Evolutionary conservation across 2,113 vertebrate genomes (phyloP), one percentile per base, ranked within the genome.

Genomic region (Lycaon pictus): DNA sequence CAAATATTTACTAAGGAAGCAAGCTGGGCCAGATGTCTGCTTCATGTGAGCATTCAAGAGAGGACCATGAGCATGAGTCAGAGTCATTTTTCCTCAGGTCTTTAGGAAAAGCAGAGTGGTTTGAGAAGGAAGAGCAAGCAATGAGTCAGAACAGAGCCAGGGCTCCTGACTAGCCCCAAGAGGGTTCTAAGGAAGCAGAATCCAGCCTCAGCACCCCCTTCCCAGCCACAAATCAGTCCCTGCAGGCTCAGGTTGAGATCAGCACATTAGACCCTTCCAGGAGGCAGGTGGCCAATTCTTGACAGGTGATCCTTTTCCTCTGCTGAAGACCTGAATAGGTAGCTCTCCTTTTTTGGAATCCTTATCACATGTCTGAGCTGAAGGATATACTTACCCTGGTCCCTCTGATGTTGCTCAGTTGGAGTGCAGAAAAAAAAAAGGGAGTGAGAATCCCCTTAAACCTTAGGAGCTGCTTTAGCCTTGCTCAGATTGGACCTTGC

Each of bases 71-170:
- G 32, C 43, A 35, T 19, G 32, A 77, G 19, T 81, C 89, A 80
- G 19, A 69, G 15, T 63, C 16, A 19, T 37, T 51, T 79, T 79
- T 4, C 72, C 51, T 77, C 15, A 60, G 62, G 25, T 63, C 20
- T 7, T 95, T 74, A 90, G 90, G 79, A 97, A 95, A 81, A 20
- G 23, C 32, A 55, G 91, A 81, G 88, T 7, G 1, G 32, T 81
- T 94, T 83, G 76, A 93, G 74, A 43, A 43, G 35, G 32, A 37
- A 53, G 77, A 71, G 9, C 27, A 90, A 77, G 72, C 27, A 23
- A 9, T 1, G 43, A 81, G 51, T 53, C n/a, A 71, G 88, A 23
- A 51, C 37, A 55, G 48, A 82, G 43, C 43, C 1, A 0, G 88
- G 83, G 15, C 4, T 16, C 69, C 17, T 93, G 76, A 6, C 1